These are phyloP conservation scores for Adelosebastes latens DNA, from an alignment of 2,797 vertebrate genomes.

Conservation along the genomic window DNA sequence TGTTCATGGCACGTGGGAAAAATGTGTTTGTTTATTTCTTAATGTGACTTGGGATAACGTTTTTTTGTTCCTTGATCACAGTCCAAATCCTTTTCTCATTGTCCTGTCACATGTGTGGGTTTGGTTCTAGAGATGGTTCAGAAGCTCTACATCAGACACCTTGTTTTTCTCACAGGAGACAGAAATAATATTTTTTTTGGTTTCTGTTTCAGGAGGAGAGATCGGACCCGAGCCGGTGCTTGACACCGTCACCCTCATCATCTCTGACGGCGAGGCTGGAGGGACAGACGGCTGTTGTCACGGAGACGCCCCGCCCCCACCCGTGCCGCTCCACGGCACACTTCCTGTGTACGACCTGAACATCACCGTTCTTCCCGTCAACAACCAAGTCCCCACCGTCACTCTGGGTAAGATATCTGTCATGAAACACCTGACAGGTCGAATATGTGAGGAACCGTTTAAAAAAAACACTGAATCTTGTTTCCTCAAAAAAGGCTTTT, in stretches of 20 bases:
- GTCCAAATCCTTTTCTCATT: too few species aligned
- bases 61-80: too few species aligned
- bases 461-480: not conserved
- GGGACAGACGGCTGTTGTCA: slow-evolving; percentile 72
- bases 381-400: slow-evolving; percentile 76
- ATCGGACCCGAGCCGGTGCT: slow-evolving; percentile 66
- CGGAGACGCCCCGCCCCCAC: slow-evolving; percentile 70
- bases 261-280: slow-evolving; percentile 78
- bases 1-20: not conserved
- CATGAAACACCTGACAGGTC: not conserved
- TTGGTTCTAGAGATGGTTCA: too few species aligned
- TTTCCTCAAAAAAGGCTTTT: not conserved
- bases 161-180: not conserved
- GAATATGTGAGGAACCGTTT: not conserved
- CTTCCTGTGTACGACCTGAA: slow-evolving; percentile 84
- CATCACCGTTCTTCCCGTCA: slow-evolving; percentile 78
- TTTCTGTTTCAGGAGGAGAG: slow-evolving; percentile 73
- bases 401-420: slow-evolving; percentile 53
- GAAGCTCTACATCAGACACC: not conserved
- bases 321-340: slow-evolving; percentile 71
- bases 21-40: not conserved
- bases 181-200: not conserved
- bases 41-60: too few species aligned
- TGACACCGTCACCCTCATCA: slow-evolving; percentile 79
- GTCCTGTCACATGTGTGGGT: too few species aligned